Conservation (phyloP, 2,113 vertebrate species). For the Notarius lentiginosus region DNA sequence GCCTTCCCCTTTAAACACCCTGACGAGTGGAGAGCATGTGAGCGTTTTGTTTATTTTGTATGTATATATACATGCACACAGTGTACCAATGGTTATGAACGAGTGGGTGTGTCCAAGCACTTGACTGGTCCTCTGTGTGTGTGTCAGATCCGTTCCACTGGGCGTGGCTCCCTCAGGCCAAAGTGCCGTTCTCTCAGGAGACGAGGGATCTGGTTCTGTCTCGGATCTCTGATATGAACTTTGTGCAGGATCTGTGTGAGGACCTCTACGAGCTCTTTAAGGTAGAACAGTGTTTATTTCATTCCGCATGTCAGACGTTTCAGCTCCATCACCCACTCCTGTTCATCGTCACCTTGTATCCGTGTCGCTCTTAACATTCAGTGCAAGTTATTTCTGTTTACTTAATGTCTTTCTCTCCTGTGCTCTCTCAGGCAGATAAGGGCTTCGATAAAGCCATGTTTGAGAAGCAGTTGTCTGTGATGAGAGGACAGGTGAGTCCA, state of each 20-base stretch:
- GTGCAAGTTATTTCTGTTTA: background rate
- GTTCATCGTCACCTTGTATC: too few species aligned
- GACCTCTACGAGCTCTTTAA: conserved; percentile 96
- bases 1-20: conserved; percentile 98
- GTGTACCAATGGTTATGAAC: too few species aligned
- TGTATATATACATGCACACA: background rate
- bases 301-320: background rate
- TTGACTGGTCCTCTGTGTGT: conserved; percentile 2
- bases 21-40: conserved; percentile 93
- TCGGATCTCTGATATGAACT: conserved; percentile 95
- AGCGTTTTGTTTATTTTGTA: conserved; percentile 59
- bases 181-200: conserved; percentile 94
- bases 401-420: background rate
- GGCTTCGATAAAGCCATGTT: conserved; percentile 93
- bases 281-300: conserved; percentile 65
- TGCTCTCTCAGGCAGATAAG: conserved; percentile 79
- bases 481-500: conserved; percentile 94
- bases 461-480: conserved; percentile 98
- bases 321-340: background rate
- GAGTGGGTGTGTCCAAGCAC: background rate
- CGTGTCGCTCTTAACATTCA: background rate
- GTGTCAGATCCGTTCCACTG: conserved; percentile 92
- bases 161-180: conserved; percentile 96
- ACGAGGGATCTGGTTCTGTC: conserved; percentile 87
- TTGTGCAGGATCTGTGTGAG: conserved; percentile 97